Base-by-base conservation (phyloP, 2,888 invertebrate species). In the Drosophila prostipennis region DNA sequence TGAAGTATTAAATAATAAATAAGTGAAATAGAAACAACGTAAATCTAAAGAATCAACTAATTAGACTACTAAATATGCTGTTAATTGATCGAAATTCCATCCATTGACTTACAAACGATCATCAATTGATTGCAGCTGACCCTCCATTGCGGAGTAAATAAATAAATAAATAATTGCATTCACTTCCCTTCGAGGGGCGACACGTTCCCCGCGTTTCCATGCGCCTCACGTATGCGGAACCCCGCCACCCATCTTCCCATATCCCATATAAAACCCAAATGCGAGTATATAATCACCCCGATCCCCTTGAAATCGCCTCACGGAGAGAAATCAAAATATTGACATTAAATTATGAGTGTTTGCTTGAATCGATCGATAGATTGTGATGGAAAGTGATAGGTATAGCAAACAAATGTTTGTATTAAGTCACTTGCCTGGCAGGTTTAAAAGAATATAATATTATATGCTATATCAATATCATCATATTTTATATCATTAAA, bases 171-270 rank as follows among this genome's bases (percentile, higher is more conserved):
- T 46, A 29, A 46, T 46, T 46, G 46, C 46, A 46, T 16, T 46
- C 16, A n/a, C 13, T 51, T 65, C 75, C 67, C 69, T 63, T 71
- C 61, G 63, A 53, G 51, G 39, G 58, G 23, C 58, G 61, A 67
- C 82, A 83, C 88, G 86, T 87, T 76, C 72, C 54, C 39, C 54
- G 68, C 60, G 82, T 83, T 83, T 83, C 86, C 70, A 83, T 83
- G 87, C 82, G 45, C 14, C 80, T 79, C 82, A 83, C 82, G 82
- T 83, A 85, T 76, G 61, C 87, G 76, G 70, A 82, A 77, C 64
- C 43, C 69, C 46, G 16, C 36, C 67, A 16, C 49, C 52, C 39
- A 19, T 26, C 46, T 5, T 14, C 19, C 29, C 37, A 37, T 10
- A 58, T 49, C 58, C 42, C 26, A n/a, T 32, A 32, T 6, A 40